Base-by-base conservation (phyloP, 2,888 invertebrate species). In the Pantelozetes paolii region DNA sequence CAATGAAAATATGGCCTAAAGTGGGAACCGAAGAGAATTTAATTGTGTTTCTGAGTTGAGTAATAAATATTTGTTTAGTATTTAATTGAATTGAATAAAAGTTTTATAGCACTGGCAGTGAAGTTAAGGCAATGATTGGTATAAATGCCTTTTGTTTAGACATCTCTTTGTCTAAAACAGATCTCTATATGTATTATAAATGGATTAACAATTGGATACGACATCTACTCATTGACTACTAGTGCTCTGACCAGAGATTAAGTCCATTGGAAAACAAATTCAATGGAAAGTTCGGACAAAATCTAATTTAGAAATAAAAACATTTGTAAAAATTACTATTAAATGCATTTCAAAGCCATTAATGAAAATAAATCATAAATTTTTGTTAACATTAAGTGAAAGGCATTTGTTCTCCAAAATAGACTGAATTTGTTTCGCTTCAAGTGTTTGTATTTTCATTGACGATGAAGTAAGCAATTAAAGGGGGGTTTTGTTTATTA, bases 381-480 rank as follows among this genome's bases (percentile, higher is more conserved):
- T 45, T 36, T 45, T 45, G 9, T 45, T 11, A 45, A 45, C 45
- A 45, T 45, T 45, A 45, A 45, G 15, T 15, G 13, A n/a, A 45
- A 13, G 45, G 11, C 23, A 23, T 57, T 28, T 23, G 57, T 23
- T 26, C 26, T 5, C 57, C 5, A 8, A 57, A 23, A 57, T 57
- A 5, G 9, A 23, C 26, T 20, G 8, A 45, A 45, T 11, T 3
- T 45, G 13, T 45, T 45, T 20, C 6, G 50, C n/a, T 50, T 57
- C 26, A 18, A 57, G 57, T 57, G 26, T 57, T 57, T 23, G 28
- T 57, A 18, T 18, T 50, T 45, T 15, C 45, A 23, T 57, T 57
- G 57, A 57, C 23, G 23, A 57, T 28, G 23, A 23, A 57, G 8
- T 20, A 57, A 57, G 57, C 57, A 57, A 57, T 57, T 57, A 57